Evolutionary conservation across 2,797 vertebrate species (phyloP).

Genomic region (Liparis tanakae): DNA sequence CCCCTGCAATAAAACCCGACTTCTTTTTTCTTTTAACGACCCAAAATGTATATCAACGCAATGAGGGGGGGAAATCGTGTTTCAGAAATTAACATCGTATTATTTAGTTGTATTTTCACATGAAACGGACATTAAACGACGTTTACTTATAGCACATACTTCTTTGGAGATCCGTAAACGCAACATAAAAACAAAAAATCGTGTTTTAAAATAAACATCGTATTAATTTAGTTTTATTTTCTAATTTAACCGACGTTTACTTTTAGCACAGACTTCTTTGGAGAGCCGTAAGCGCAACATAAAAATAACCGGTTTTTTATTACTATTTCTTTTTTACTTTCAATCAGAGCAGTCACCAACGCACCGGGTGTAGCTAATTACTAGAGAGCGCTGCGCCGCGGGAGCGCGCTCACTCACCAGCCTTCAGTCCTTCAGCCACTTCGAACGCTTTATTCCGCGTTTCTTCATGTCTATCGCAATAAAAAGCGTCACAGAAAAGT

Average conservation of each 20-base stretch:
- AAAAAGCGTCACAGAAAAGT: slow-evolving; percentile 35
- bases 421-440: slow-evolving; percentile 72
- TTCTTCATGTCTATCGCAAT: slow-evolving; percentile 63
- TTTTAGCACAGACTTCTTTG: background rate
- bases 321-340: slow-evolving; percentile 18
- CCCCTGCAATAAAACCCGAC: slow-evolving; percentile 63
- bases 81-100: too few relatives aligned
- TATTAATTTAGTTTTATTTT: background rate
- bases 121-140: background rate
- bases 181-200: background rate
- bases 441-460: slow-evolving; percentile 64
- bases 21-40: slow-evolving; percentile 1
- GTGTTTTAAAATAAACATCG: too few relatives aligned
- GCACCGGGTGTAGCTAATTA: slow-evolving; percentile 25
- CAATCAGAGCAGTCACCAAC: slow-evolving; percentile 13
- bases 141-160: background rate
- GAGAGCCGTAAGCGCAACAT: background rate
- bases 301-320: background rate
- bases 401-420: slow-evolving; percentile 55
- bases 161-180: background rate
- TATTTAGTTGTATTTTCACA: background rate
- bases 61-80: background rate
- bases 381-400: slow-evolving; percentile 27
- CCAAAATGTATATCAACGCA: background rate
- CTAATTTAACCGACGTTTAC: background rate